Evolutionary conservation across 2,113 vertebrate species (phyloP), one percentile per base, ranked within the genome.

Genomic region (Blennius ocellaris): DNA sequence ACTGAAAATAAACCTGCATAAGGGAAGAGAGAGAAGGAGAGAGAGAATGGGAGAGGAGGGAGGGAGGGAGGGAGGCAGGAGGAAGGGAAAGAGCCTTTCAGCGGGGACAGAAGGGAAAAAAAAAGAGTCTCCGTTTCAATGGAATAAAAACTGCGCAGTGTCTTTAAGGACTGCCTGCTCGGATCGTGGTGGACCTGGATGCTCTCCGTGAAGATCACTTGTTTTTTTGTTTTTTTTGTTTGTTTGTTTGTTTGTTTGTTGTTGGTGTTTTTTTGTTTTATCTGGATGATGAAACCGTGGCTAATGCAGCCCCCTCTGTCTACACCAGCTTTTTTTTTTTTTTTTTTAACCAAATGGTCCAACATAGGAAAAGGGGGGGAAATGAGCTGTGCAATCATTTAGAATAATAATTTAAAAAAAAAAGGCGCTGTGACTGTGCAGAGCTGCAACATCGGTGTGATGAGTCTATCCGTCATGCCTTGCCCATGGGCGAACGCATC

Each of bases 81-180:
- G 78, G 65, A 84, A 68, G 84, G 76, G 78, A 78, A 78, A 76
- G 73, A 82, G 84, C 73, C 81, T 80, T 82, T 78, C 81, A 86
- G 53, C 83, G 73, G 88, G 86, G 81, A 87, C 83, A 76, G 78
- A 75, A 73, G 78, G 80, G 78, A 85, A 84, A 86, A 30, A 85
- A 84, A 86, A 30, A 67, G 82, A 87, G 83, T 84, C 81, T 90
- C 76, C 80, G 88, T 83, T 86, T 90, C 81, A 92, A 82, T 86
- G 89, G 92, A 94, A 92, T 93, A 86, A 84, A 93, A 94, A 93
- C 92, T 94, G 93, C 94, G 93, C 93, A 94, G 78, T 93, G 88
- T 89, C 81, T 83, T 30, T 52, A 62, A 66, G 61, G 78, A 60
- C 51, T 76, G 75, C 67, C 56, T 8, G 68, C 63, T 69, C 72